Base-by-base conservation (phyloP, 2,797 vertebrate genomes). In the Brachyalestes nurse region DNA sequence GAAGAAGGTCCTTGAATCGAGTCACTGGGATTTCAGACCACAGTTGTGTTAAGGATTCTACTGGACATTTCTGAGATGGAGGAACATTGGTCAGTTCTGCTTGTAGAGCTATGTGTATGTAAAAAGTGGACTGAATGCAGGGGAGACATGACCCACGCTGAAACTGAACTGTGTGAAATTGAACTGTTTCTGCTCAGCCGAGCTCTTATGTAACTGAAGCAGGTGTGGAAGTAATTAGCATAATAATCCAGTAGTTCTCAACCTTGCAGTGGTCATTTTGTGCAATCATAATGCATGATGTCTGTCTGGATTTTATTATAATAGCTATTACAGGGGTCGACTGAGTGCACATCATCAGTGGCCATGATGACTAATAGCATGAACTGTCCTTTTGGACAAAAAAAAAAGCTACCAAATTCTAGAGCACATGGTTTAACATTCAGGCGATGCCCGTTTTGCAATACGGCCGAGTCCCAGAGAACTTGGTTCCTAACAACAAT, bases 391-490 rank as follows among this genome's bases (percentile, higher is more conserved):
- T 51, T 51, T 16, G 10, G 13, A 51, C 47, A 51, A 51, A 51
- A 51, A 51, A 13, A 12, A 67, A 67, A 67, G 5, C 19, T 45
- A 67, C 13, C 28, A 34, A 47, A 45, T 12, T 45, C 42, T 21
- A 14, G 13, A 13, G 45, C 16, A 38, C 42, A 40, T 25, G 34
- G 13, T 23, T 74, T 28, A 78, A 73, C 76, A 75, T 69, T 69
- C 81, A 70, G 19, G 55, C 21, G 19, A 58, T 5, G 38, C 69
- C 64, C 69, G 64, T 13, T 21, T 42, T 5, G 45, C 28, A 55
- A 38, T 53, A 65, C 42, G 38, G 38, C 6, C 21, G 10, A 55
- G 19, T 23, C 25, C 28, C 38, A 2, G 38, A 40, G 19, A 77
- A 38, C 38, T 13, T 55, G 65, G n/a, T 28, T 72, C 10, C 12